A percentile compares a stretch with the other conserved stretches of the same genome.
These are phyloP conservation scores for Rhincodon typus DNA, from an alignment of 2,797 vertebrate genomes.

Conservation along the genomic window DNA sequence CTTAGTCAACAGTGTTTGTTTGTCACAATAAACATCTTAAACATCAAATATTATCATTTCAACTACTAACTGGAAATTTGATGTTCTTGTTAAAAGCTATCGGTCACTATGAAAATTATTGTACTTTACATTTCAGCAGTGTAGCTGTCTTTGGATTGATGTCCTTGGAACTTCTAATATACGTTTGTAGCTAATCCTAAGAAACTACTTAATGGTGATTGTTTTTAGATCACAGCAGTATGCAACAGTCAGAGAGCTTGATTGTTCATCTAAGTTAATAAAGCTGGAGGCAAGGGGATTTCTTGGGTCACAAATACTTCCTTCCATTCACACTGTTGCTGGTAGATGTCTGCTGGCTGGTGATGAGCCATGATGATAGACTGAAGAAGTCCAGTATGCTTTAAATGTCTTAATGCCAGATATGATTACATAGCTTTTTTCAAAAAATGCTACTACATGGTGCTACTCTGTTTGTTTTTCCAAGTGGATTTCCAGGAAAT, in stretches of 20 bases:
- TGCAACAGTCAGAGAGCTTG: not conserved
- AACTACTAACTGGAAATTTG: too few relatives aligned
- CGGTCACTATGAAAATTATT: too few relatives aligned
- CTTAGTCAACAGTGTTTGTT: too few relatives aligned
- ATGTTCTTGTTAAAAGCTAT: too few relatives aligned
- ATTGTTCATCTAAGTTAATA: not conserved
- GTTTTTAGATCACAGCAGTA: not conserved
- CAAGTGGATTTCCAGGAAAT: not conserved
- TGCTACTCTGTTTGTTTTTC: not conserved
- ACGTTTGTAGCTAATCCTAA: not conserved
- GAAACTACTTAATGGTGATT: not conserved
- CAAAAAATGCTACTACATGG: not conserved
- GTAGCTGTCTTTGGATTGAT: not conserved
- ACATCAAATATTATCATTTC: too few relatives aligned
- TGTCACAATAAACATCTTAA: too few relatives aligned
- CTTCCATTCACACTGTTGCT: not conserved
- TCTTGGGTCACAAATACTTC: not conserved
- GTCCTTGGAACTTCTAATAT: not conserved
- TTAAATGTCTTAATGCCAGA: constrained; percentile 16
- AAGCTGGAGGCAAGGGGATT: not conserved
- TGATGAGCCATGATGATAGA: not conserved
- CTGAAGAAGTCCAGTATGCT: not conserved
- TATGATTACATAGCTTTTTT: not conserved
- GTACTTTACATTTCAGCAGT: not conserved
- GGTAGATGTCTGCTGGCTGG: not conserved